phyloP scores from a whole-genome alignment of 2,797 vertebrate genomes.

The Diplodus puntazzo region DNA sequence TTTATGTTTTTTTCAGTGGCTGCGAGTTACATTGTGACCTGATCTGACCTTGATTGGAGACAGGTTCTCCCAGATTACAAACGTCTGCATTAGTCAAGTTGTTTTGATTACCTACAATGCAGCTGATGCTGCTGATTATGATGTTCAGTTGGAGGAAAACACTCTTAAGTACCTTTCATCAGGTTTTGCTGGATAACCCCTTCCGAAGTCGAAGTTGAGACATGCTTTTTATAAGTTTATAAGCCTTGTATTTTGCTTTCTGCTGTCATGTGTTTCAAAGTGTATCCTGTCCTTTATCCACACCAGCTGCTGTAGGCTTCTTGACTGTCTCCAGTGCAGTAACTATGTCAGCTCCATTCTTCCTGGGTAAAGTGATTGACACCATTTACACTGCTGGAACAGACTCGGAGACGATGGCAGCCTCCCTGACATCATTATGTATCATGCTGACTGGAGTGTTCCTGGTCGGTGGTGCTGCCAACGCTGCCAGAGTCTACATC shows the following conservation, averaged over 20 bases:
- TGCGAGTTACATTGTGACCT: neutral
- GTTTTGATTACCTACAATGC: neutral
- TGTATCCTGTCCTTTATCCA: conserved; percentile 1
- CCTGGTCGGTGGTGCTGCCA: conserved; percentile 93
- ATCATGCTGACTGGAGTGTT: conserved; percentile 91
- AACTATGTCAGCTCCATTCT: conserved; percentile 97
- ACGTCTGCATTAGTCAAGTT: neutral
- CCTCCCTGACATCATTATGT: conserved; percentile 89
- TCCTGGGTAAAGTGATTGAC: conserved; percentile 95
- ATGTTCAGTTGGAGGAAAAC: neutral
- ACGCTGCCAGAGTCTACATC: conserved; percentile 94
- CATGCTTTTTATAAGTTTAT: neutral
- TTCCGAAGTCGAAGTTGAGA: neutral
- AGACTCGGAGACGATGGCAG: conserved; percentile 81
- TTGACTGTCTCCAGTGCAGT: conserved; percentile 94
- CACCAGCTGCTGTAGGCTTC: conserved; percentile 92
- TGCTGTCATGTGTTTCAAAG: neutral
- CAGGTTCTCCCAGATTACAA: neutral
- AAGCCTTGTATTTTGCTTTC: neutral
- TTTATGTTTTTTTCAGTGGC: too few species aligned
- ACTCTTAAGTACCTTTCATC: neutral
- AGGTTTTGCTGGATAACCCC: neutral
- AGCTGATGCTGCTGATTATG: neutral
- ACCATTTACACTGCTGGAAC: conserved; percentile 89
- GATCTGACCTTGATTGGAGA: neutral